Conservation (phyloP, 2,113 vertebrate genomes). For the Delphinus delphis region DNA sequence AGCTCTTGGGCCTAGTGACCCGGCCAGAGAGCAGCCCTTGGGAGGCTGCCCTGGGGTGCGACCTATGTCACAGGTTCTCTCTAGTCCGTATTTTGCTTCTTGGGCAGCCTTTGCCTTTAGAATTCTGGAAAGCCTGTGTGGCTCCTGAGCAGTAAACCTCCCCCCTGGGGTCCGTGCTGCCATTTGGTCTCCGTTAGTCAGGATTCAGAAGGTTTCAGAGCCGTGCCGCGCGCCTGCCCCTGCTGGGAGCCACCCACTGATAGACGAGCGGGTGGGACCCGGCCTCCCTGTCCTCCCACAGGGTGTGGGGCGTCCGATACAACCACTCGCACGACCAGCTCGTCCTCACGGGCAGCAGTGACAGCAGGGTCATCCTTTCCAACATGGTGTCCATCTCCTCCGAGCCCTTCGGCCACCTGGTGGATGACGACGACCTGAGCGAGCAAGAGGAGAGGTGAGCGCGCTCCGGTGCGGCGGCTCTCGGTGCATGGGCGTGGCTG, state of each 20-base stretch:
- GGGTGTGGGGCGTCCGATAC: slow-evolving; percentile 98
- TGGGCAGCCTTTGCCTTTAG: not conserved
- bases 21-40: rapidly evolving
- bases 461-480: not conserved
- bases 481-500: not conserved
- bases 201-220: not conserved
- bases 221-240: rapidly evolving
- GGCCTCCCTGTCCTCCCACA: slow-evolving; percentile 59
- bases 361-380: slow-evolving; percentile 98
- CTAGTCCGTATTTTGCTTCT: not conserved
- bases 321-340: slow-evolving; percentile 99
- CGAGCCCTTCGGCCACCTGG: slow-evolving; percentile 96
- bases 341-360: slow-evolving; percentile 97
- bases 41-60: not conserved
- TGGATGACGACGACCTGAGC: slow-evolving; percentile 96
- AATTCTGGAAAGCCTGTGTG: not conserved
- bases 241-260: rapidly evolving
- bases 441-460: slow-evolving; percentile 96
- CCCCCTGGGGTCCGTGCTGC: not conserved
- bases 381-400: slow-evolving; percentile 99
- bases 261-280: too few species aligned
- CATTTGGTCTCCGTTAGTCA: not conserved
- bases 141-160: not conserved
- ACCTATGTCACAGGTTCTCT: not conserved
- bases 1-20: not conserved